Conservation (phyloP, 1,140 invertebrate species). For the Trichonephila clavipes region DNA sequence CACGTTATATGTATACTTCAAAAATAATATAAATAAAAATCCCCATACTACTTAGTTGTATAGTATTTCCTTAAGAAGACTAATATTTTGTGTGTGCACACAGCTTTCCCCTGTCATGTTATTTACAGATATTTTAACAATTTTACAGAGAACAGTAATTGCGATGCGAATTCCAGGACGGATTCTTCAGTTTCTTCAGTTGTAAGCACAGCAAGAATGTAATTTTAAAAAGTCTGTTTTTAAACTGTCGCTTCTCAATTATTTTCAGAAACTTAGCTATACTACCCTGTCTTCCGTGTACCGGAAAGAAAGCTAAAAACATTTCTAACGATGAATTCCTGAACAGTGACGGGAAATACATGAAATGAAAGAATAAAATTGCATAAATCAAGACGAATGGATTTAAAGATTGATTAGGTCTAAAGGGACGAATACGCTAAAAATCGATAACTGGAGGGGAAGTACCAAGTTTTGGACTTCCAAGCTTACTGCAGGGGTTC, state of each 20-base stretch:
- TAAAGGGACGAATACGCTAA: conserved; percentile 30
- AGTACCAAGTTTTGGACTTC: neutral
- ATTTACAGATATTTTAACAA: too few species aligned
- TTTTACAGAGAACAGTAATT: too few species aligned
- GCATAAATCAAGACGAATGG: conserved; percentile 38
- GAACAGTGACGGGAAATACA: neutral
- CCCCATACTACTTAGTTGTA: too few species aligned
- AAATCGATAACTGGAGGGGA: conserved; percentile 20
- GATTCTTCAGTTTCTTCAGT: too few species aligned
- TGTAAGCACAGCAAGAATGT: too few species aligned
- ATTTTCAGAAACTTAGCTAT: neutral
- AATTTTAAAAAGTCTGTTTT: neutral
- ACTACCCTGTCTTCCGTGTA: neutral
- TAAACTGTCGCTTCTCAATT: neutral
- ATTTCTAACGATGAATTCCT: neutral
- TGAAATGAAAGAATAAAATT: conserved; percentile 3
- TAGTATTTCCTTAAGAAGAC: too few species aligned
- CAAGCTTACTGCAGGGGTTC: neutral
- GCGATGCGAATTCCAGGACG: too few species aligned
- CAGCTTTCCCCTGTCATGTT: too few species aligned
- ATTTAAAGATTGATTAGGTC: conserved; percentile 51
- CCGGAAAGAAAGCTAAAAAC: neutral
- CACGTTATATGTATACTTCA: too few species aligned
- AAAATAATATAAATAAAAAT: too few species aligned
- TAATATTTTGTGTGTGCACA: too few species aligned